A percentile compares a stretch with the other conserved stretches of the same genome.
Evolutionary conservation across 2,113 vertebrate genomes (phyloP).

Genomic region (Upupa epops): DNA sequence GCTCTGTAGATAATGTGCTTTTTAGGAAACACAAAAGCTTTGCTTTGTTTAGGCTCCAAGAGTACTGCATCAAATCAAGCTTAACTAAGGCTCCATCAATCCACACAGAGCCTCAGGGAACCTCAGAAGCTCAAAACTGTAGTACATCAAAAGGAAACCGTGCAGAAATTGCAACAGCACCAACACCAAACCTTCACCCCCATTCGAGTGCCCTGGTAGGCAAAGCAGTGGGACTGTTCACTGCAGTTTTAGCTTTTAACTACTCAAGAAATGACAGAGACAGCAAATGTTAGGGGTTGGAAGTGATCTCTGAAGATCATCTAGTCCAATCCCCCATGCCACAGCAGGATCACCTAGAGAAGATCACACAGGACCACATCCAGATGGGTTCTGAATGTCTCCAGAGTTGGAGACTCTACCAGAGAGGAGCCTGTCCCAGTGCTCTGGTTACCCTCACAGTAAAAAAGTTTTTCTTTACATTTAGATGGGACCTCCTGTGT

Average conservation of each 20-base stretch:
- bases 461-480: too few species aligned
- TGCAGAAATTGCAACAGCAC: not conserved
- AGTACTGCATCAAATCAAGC: conserved; percentile 32
- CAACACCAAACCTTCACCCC: accelerated
- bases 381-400: too few species aligned
- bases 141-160: not conserved
- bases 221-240: not conserved
- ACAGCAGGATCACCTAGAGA: too few species aligned
- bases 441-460: too few species aligned
- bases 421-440: too few species aligned
- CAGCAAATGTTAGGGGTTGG: too few species aligned
- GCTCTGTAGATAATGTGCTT: not conserved
- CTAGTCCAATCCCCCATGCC: too few species aligned
- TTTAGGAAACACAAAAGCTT: conserved; percentile 37
- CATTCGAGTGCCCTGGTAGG: not conserved
- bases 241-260: not conserved
- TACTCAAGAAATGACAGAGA: not conserved
- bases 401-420: too few species aligned
- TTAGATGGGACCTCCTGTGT: too few species aligned
- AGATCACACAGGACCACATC: too few species aligned
- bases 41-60: conserved; percentile 29
- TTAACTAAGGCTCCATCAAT: conserved; percentile 44
- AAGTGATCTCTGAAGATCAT: too few species aligned
- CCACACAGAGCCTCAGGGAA: not conserved
- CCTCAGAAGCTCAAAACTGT: not conserved